Conservation (phyloP, 2,888 invertebrate species). For the Tipula lateralis region DNA sequence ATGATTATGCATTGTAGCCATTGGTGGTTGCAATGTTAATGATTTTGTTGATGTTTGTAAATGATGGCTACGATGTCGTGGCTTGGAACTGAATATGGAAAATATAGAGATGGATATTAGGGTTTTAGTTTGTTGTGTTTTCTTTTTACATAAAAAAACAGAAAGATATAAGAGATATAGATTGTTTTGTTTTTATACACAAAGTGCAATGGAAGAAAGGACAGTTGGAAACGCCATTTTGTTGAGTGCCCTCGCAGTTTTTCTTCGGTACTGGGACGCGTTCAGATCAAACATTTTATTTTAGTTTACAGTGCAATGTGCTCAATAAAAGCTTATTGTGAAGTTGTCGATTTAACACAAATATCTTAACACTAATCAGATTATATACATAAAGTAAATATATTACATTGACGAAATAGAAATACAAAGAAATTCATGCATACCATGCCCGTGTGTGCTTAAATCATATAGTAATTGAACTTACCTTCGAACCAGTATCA, state of each 20-base stretch:
- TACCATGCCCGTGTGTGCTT: background rate
- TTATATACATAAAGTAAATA: background rate
- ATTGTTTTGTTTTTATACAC: background rate
- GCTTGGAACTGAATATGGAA: constrained; percentile 30
- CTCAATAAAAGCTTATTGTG: background rate
- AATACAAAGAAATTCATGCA: background rate
- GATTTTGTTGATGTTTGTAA: constrained; percentile 31
- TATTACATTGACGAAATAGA: background rate
- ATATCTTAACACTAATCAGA: background rate
- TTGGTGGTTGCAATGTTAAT: constrained; percentile 27
- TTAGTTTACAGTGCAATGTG: background rate
- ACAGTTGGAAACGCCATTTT: constrained; percentile 26
- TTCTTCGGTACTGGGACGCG: background rate
- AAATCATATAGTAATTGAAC: constrained; percentile 37
- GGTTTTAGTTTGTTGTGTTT: background rate
- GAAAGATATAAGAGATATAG: background rate
- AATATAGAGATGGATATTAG: constrained; percentile 24
- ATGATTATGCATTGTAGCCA: constrained; percentile 30
- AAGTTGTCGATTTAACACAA: background rate
- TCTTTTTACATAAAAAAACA: constrained; percentile 1
- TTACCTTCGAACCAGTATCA: constrained; percentile 84
- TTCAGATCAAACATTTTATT: background rate
- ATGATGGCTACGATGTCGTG: constrained; percentile 31
- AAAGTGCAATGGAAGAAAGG: constrained; percentile 6
- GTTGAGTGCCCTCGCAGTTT: background rate